Evolutionary conservation across 2,888 invertebrate genomes (phyloP), one percentile per base, ranked within the genome.

Genomic region (Drosophila koepferae): DNA sequence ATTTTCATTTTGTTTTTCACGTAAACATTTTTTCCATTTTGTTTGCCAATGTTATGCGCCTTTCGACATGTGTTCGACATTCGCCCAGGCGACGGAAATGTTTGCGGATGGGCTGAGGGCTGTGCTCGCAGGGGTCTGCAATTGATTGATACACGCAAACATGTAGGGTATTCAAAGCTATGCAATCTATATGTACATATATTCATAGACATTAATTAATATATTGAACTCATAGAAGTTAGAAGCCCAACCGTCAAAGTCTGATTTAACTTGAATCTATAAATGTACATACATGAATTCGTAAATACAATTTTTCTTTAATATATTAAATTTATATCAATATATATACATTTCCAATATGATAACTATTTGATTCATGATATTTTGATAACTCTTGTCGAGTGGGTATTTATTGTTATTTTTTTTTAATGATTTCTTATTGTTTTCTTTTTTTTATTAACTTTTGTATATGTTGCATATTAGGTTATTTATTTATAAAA

Each of bases 1-100:
- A 67, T 70, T 84, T 72, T 56, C 79, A 72, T 71, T 74, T 63
- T 64, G 53, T 65, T 79, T 77, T 74, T 74, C 80, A 89, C 75
- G 71, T 80, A 82, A 86, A 12, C 14, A 55, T 31, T 77, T 82
- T 88, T 90, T 77, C 75, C 75, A 88, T 90, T 86, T 90, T 75
- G 72, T 66, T 87, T 86, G 81, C 70, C 73, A 84, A 82, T 87
- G 77, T 80, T 74, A 86, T 75, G 86, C 74, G 74, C 73, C 84
- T 73, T 77, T 80, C 86, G 81, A 85, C 90, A 90, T 86, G 75
- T 90, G 90, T 90, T 88, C 80, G 85, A 75, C 80, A 86, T 88
- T 77, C 80, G 77, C 81, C 68, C 60, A 18, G n/a, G n/a, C n/a
- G 14, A 34, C 41, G 48, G 48, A 48, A 60, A 31, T 53, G 10